These are phyloP conservation scores for Scylla paramamosain DNA, from an alignment of 1,140 invertebrate genomes.

Conservation along the genomic window DNA sequence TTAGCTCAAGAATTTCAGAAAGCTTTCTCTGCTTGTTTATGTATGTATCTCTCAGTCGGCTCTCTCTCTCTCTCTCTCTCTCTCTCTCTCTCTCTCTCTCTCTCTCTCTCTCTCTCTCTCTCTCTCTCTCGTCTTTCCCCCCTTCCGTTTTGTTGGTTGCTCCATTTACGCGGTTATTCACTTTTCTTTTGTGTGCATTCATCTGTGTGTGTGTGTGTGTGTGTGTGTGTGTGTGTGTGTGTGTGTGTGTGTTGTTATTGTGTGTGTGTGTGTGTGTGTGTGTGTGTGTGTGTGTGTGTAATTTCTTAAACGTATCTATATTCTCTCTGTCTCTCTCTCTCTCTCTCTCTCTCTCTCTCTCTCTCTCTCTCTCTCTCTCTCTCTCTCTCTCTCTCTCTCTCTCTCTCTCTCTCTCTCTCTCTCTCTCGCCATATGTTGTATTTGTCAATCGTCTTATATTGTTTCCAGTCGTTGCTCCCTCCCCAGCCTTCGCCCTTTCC, in stretches of 20 bases:
- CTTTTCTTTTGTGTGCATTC: not conserved
- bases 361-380: no score
- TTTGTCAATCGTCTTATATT: slow-evolving; percentile 14
- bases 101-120: no score
- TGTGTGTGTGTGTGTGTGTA: not conserved
- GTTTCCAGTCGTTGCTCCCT: not conserved
- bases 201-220: slow-evolving; percentile 1
- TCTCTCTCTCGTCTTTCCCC: not conserved
- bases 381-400: no score
- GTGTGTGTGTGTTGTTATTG: not conserved
- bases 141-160: not conserved
- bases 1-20: no score
- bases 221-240: not conserved
- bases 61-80: no score
- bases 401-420: no score
- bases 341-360: no score
- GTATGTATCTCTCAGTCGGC: no score
- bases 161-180: not conserved
- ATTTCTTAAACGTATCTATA: no score
- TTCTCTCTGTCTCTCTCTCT: no score
- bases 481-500: not conserved
- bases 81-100: no score
- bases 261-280: not conserved
- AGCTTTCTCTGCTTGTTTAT: no score
- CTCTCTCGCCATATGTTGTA: not conserved